These are phyloP conservation scores for Ictalurus furcatus DNA, from an alignment of 2,113 vertebrate genomes.

Conservation along the genomic window DNA sequence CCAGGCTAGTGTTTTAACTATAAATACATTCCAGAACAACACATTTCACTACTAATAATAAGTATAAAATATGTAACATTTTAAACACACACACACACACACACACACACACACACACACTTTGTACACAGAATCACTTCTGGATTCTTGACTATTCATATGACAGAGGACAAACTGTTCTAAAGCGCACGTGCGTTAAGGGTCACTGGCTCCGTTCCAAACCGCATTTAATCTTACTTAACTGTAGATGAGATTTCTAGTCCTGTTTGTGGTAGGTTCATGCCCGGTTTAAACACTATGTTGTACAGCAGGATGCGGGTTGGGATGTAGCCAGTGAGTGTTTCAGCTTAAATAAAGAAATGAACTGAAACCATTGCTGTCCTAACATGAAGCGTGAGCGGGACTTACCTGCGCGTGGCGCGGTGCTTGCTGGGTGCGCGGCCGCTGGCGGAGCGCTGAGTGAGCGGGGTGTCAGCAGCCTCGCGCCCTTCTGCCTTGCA, in stretches of 20 bases:
- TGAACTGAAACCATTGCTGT: background rate
- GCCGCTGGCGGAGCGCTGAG: slow-evolving; percentile 31
- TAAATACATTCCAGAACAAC: background rate
- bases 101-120: background rate
- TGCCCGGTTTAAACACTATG: background rate
- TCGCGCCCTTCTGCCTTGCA: slow-evolving; percentile 56
- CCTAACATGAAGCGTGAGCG: background rate
- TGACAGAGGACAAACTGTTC: background rate
- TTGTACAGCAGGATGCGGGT: background rate
- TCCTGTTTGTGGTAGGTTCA: background rate
- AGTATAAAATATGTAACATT: background rate
- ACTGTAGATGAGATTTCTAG: background rate
- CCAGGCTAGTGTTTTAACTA: background rate
- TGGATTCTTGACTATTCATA: background rate
- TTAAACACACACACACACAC: background rate
- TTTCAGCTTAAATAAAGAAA: too few species aligned
- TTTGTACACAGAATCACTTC: background rate
- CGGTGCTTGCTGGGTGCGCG: slow-evolving; percentile 24
- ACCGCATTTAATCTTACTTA: background rate
- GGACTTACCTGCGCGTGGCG: slow-evolving; percentile 45
- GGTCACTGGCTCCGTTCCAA: background rate
- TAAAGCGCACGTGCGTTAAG: background rate
- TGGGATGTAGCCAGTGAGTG: background rate
- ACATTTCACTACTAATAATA: too few species aligned
- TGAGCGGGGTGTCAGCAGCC: slow-evolving; percentile 40